Conservation (phyloP, 2,113 vertebrate species). For the Peucedramus taeniatus region DNA sequence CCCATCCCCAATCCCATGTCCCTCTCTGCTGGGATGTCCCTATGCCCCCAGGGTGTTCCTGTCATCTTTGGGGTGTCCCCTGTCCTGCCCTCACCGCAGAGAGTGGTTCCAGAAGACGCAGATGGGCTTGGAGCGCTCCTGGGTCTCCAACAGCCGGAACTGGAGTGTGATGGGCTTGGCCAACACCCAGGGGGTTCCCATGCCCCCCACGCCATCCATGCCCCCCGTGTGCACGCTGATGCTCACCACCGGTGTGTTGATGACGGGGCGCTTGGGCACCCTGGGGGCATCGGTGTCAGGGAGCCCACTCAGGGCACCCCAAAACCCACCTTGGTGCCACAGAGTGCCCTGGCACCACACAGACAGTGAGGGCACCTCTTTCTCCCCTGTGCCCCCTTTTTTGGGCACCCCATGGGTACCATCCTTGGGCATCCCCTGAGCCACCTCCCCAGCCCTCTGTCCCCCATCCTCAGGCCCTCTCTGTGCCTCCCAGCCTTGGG, state of each 20-base stretch:
- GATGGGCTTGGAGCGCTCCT: conserved; percentile 94
- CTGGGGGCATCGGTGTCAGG: conserved; percentile 23
- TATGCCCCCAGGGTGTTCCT: neutral
- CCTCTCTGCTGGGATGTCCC: neutral
- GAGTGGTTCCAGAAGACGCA: conserved; percentile 98
- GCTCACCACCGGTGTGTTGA: conserved; percentile 92
- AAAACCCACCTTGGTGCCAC: neutral
- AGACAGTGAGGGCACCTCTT: neutral
- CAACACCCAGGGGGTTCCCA: conserved; percentile 67
- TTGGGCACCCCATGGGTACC: neutral
- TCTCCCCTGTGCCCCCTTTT: neutral
- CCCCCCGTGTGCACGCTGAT: conserved; percentile 85
- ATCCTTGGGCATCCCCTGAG: neutral
- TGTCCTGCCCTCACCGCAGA: conserved; percentile 77
- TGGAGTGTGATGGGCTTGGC: conserved; percentile 90
- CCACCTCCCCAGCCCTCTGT: neutral
- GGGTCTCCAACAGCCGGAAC: conserved; percentile 88
- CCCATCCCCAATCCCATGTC: neutral
- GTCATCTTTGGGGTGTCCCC: neutral
- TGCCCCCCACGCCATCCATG: neutral
- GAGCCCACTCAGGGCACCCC: neutral
- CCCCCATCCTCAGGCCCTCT: neutral
- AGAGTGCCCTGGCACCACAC: neutral
- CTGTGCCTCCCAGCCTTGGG: neutral
- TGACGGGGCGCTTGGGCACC: conserved; percentile 91